A percentile compares a stretch with the other conserved stretches of the same genome.
Evolutionary conservation across 2,113 vertebrate species (phyloP).

Genomic region (Tonatia bakeri): DNA sequence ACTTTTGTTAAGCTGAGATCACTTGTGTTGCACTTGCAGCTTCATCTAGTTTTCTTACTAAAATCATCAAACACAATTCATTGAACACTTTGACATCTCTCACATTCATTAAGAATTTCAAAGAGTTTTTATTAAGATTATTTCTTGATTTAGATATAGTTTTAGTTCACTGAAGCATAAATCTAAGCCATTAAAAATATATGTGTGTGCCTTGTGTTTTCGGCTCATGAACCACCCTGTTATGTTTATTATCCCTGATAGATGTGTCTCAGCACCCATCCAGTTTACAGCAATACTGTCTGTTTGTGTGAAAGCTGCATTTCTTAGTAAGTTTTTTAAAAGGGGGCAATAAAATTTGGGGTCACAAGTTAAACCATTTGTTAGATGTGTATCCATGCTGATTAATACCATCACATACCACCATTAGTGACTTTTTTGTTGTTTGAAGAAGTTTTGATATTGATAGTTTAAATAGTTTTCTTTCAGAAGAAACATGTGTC

Average conservation of each 20-base stretch:
- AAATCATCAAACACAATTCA: neutral
- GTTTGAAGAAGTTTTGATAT: neutral
- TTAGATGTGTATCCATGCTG: neutral
- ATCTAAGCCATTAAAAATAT: neutral
- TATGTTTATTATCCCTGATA: neutral
- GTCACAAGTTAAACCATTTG: neutral
- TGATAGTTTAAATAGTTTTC: neutral
- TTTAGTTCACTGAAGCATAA: neutral
- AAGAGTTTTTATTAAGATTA: neutral
- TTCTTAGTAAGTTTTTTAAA: neutral
- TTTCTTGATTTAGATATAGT: neutral
- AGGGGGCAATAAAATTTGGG: neutral
- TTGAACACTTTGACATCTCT: neutral
- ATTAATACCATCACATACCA: neutral
- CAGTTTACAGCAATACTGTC: neutral
- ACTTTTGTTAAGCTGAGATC: neutral
- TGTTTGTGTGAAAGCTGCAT: neutral
- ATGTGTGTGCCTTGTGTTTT: neutral
- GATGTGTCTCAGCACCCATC: neutral
- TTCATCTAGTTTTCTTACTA: neutral
- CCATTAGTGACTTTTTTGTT: neutral
- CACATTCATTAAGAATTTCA: neutral
- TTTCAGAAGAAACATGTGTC: neutral
- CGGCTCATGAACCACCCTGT: neutral
- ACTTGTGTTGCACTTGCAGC: neutral